phyloP scores from a whole-genome alignment of 2,888 invertebrate species.

The Gasteruption jaculator region DNA sequence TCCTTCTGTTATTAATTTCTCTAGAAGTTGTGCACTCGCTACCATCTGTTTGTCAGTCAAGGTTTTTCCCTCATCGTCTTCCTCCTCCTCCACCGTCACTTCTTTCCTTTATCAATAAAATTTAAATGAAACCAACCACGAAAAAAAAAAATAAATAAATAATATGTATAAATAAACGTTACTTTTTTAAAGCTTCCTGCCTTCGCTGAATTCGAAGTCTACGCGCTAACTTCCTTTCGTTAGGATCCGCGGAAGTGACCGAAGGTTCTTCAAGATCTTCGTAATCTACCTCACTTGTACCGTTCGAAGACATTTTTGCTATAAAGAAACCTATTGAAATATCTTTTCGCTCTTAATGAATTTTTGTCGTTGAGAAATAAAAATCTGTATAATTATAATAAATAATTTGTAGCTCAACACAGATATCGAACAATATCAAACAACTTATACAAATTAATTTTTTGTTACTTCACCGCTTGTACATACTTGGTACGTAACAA shows the following conservation, averaged over 20 bases:
- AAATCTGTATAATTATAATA: not conserved
- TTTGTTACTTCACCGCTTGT: too few species aligned
- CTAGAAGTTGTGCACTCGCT: slow-evolving; percentile 61
- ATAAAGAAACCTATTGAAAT: slow-evolving; percentile 2
- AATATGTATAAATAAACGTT: slow-evolving; percentile 11
- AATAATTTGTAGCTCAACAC: slow-evolving; percentile 17
- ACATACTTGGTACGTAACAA: too few species aligned
- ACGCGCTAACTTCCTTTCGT: slow-evolving; percentile 69
- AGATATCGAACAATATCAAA: slow-evolving; percentile 8
- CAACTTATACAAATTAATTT: too few species aligned
- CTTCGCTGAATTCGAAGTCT: slow-evolving; percentile 64
- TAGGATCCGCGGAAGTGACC: slow-evolving; percentile 61
- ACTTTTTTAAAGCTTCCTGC: slow-evolving; percentile 58
- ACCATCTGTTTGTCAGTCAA: slow-evolving; percentile 64
- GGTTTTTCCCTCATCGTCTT: slow-evolving; percentile 54
- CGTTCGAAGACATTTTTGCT: not conserved
- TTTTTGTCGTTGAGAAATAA: not conserved
- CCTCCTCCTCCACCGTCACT: slow-evolving; percentile 15
- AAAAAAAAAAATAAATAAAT: not conserved
- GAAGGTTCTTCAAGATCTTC: slow-evolving; percentile 57
- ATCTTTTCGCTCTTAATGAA: not conserved
- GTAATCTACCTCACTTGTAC: slow-evolving; percentile 32
- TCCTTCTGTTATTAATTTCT: slow-evolving; percentile 64
- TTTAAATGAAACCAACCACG: not conserved
- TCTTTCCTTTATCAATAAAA: not conserved